Conservation (phyloP, 1,140 invertebrate species). For the Coptotermes formosanus region DNA sequence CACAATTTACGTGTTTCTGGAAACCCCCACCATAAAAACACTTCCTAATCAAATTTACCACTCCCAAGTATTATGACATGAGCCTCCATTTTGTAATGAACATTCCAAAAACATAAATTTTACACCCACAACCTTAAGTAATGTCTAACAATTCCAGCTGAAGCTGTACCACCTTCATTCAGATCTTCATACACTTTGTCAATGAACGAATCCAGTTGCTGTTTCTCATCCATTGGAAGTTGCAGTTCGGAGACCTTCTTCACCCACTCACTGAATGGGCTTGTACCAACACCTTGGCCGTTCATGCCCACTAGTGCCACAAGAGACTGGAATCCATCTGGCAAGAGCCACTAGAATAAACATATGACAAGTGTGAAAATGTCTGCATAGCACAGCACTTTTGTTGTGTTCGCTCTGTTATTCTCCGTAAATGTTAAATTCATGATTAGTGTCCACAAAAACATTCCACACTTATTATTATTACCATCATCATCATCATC, state of each 20-base stretch:
- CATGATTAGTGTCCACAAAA: too few species aligned
- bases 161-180: conserved; percentile 64
- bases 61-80: too few species aligned
- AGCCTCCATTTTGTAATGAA: background rate
- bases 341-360: conserved; percentile 74
- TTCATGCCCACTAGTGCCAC: conserved; percentile 90
- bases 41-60: too few species aligned
- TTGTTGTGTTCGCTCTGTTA: too few species aligned
- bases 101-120: background rate
- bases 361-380: too few species aligned
- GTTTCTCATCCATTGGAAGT: conserved; percentile 63
- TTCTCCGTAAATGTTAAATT: too few species aligned
- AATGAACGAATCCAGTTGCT: conserved; percentile 71
- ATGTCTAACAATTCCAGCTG: background rate
- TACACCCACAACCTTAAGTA: background rate
- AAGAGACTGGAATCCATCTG: conserved; percentile 81
- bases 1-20: too few species aligned
- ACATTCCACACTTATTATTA: too few species aligned
- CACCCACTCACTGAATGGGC: conserved; percentile 82
- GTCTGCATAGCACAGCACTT: too few species aligned
- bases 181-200: conserved; percentile 81
- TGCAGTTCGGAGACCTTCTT: conserved; percentile 68
- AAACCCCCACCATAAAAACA: too few species aligned
- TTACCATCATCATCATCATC: too few species aligned
- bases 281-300: conserved; percentile 91